Percentiles rank a stretch among this genome's conserved stretches.
These are phyloP conservation scores for Nomada ferruginata DNA, from an alignment of 2,888 invertebrate species.

Conservation along the genomic window DNA sequence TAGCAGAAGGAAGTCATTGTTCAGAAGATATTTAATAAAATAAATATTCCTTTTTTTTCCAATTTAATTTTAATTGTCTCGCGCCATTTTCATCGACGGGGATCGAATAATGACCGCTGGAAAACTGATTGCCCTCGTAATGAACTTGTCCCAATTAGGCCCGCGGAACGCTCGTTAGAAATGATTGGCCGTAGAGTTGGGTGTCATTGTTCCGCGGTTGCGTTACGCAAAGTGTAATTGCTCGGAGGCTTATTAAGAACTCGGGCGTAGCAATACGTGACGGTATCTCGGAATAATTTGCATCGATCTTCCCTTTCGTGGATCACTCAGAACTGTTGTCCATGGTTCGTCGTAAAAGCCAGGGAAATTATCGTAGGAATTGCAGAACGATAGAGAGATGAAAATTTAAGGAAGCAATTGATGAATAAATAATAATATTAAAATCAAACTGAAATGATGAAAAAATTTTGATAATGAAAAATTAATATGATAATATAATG, in stretches of 20 bases:
- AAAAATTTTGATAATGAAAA: no score
- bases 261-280: slow-evolving; percentile 52
- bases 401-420: no score
- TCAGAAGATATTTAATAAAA: no score
- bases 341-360: no score
- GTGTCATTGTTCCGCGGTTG: slow-evolving; percentile 55
- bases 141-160: slow-evolving; percentile 62
- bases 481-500: no score
- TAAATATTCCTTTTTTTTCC: no score
- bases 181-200: slow-evolving; percentile 39
- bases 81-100: neutral
- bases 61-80: neutral
- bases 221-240: slow-evolving; percentile 62
- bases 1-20: no score
- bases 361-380: no score
- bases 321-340: no score
- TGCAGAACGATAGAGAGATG: no score
- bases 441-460: no score
- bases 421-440: no score
- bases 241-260: slow-evolving; percentile 45
- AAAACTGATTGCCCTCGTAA: slow-evolving; percentile 45
- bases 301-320: slow-evolving; percentile 4
- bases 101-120: slow-evolving; percentile 33
- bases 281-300: slow-evolving; percentile 46
- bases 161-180: slow-evolving; percentile 43